Conservation (phyloP, 2,113 vertebrate genomes). For the Rhabdornis inornatus region DNA sequence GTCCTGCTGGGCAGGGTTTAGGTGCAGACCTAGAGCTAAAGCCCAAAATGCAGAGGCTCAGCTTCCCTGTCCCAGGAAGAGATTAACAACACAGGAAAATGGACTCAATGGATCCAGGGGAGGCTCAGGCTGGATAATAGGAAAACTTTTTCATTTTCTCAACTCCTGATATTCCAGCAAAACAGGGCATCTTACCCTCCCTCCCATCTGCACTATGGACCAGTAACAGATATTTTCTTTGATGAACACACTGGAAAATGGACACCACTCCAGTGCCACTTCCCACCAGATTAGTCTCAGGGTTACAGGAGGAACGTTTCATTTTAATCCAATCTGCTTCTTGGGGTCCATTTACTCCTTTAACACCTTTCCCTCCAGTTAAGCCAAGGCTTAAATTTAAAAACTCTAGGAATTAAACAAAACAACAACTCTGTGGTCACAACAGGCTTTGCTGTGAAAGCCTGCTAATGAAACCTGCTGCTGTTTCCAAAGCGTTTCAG, state of each 20-base stretch:
- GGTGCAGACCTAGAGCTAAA: not conserved
- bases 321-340: not conserved
- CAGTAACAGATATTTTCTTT: not conserved
- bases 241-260: not conserved
- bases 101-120: not conserved
- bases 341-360: not conserved
- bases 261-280: not conserved
- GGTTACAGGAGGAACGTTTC: not conserved
- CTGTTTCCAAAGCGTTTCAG: not conserved
- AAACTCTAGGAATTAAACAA: not conserved
- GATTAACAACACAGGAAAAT: not conserved
- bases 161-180: not conserved
- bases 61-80: not conserved
- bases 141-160: not conserved
- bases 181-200: rapidly evolving
- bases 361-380: not conserved
- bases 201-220: not conserved
- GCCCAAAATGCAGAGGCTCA: rapidly evolving
- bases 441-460: not conserved
- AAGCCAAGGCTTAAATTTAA: not conserved
- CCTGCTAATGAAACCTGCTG: not conserved
- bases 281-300: not conserved
- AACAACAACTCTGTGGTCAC: not conserved
- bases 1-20: not conserved
- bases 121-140: not conserved